Evolutionary conservation across 2,113 vertebrate species (phyloP).

Genomic region (Erythrolamprus reginae): DNA sequence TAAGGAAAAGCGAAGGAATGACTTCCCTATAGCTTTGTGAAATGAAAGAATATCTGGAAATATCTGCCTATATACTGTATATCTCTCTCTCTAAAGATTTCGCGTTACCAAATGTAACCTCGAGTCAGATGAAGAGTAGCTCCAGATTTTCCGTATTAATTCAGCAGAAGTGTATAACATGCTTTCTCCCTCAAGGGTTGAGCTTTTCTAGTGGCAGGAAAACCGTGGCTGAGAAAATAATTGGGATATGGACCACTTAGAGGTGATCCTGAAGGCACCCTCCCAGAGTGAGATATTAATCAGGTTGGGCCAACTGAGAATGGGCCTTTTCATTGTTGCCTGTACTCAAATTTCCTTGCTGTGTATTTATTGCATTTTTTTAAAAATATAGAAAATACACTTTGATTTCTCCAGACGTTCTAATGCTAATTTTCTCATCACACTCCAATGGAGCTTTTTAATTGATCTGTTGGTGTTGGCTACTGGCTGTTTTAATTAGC

Average conservation of each 20-base stretch:
- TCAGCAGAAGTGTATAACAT: neutral
- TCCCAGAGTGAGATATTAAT: neutral
- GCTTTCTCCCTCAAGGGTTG: neutral
- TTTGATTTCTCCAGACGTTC: neutral
- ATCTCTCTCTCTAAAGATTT: neutral
- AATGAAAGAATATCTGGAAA: too few relatives aligned
- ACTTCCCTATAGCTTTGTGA: neutral
- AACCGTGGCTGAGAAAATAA: neutral
- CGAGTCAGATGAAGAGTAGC: neutral
- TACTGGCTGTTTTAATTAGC: neutral
- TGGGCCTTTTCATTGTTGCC: neutral
- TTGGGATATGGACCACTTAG: neutral
- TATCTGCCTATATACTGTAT: neutral
- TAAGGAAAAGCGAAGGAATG: neutral
- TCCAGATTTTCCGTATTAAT: neutral
- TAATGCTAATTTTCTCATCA: neutral
- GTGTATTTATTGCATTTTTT: neutral
- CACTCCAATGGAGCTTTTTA: neutral
- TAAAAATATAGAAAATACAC: neutral
- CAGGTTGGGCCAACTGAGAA: neutral
- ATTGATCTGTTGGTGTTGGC: neutral
- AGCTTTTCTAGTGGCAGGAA: neutral
- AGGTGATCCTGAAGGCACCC: neutral
- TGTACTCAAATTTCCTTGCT: neutral
- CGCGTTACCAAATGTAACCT: neutral